Evolutionary conservation across 2,888 invertebrate species (phyloP), one percentile per base, ranked within the genome.

Genomic region (Phengaris alcon): DNA sequence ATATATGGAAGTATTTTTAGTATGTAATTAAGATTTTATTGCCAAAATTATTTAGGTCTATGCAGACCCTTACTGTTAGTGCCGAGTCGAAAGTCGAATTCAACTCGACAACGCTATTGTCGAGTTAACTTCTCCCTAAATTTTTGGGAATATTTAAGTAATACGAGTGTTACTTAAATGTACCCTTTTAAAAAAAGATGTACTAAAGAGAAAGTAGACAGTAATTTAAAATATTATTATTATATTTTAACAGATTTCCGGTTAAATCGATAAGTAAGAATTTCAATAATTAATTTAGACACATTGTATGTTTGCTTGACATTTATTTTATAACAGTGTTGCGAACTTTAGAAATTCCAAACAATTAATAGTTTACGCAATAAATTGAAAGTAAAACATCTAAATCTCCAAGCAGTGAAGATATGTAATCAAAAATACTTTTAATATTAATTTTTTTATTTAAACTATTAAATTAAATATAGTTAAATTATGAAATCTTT

Each of bases 281-380:
- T 64, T 64, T 10, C 7, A 72, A 22, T 54, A 12, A 44, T 12
- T 15, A 48, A 35, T 54, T 35, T 13, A 52, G 72, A 13, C 15
- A 52, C 72, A 72, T 22, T 12, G 35, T 72, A 72, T 72, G 72
- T 72, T 72, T 72, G 72, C 72, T 72, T 72, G 72, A 72, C 72
- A 72, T 54, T 72, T 72, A 52, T 72, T 52, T 72, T 54, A 13
- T 5, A 35, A 22, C 72, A 72, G 54, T 72, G 72, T 72, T 72
- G 72, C 54, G 13, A 35, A 13, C 12, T 51, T 72, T 35, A 51
- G 48, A 22, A 22, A 15, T 15, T 22, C 3, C 1, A 64, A 64
- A 6, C 6, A 44, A 64, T 44, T 1, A 44, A 64, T 59, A 15
- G 59, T 44, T 64, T 6, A 64, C 64, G 12, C 35, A 64, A 64